phyloP scores from a whole-genome alignment of 2,113 vertebrate species.

The Irena cyanogastra region DNA sequence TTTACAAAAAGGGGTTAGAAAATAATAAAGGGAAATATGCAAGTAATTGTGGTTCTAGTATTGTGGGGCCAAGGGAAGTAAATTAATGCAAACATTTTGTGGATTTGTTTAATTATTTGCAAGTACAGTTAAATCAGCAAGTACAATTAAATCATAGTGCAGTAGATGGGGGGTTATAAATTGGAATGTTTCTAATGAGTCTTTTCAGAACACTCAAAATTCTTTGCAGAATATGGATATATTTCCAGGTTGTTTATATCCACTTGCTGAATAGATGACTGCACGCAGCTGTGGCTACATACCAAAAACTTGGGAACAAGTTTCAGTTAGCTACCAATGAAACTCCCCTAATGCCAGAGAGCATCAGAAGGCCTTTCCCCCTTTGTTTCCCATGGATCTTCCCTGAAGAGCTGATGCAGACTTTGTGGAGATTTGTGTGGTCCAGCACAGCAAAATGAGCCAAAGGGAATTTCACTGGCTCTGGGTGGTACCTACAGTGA shows the following conservation, averaged over 20 bases:
- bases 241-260: neutral
- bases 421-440: neutral
- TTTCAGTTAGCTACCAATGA: neutral
- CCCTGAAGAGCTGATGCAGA: neutral
- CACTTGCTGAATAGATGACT: neutral
- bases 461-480: neutral
- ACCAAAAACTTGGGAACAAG: neutral
- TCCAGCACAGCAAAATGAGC: neutral
- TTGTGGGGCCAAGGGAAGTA: conserved; percentile 64
- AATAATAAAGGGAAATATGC: conserved; percentile 73
- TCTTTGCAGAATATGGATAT: neutral
- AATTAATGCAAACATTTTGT: conserved; percentile 68
- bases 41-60: conserved; percentile 69
- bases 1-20: conserved; percentile 71
- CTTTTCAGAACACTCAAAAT: neutral
- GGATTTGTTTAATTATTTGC: conserved; percentile 72
- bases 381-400: neutral
- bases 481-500: neutral
- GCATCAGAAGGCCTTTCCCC: neutral
- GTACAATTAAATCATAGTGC: conserved; percentile 49
- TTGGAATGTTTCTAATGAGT: conserved; percentile 2
- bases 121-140: conserved; percentile 65
- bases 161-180: conserved; percentile 11
- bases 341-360: neutral
- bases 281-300: neutral